Evolutionary conservation across 2,888 invertebrate genomes (phyloP), one percentile per base, ranked within the genome.

Genomic region (Yponomeuta malinellus): DNA sequence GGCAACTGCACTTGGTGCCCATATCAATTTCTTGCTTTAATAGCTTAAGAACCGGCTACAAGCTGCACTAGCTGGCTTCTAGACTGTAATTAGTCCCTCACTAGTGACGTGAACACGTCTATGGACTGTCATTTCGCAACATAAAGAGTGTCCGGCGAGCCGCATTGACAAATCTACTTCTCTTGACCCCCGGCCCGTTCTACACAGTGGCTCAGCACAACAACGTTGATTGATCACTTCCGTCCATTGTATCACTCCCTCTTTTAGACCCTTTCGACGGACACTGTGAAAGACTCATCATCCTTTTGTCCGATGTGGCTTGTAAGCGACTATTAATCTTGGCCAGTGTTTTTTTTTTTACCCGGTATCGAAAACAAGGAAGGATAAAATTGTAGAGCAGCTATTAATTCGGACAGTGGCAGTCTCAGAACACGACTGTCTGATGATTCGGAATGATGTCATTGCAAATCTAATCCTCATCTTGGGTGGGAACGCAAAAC

Each of bases 211-310:
- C 81, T 70, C 37, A 84, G 80, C 84, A 81, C 37, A 84, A 80
- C 84, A 81, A 80, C 80, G 75, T 84, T 86, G 87, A 88, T 88
- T 86, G 86, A 84, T 82, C 79, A 82, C 82, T 86, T 88, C 88
- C 88, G 88, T 81, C 85, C 83, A 88, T 88, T 88, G 88, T 88
- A 81, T 84, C 82, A 83, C 80, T 82, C 84, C 84, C 84, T 82
- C 81, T 78, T 79, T 79, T 81, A 79, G 52, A 37, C 63, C 77
- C 78, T 79, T 72, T 79, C 78, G 74, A 75, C 79, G 76, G 77
- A 75, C 75, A 70, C 74, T 74, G 72, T 70, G 71, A 69, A 69
- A 31, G 67, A 29, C 8, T 31, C 64, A 31, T 29, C 64, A 64
- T 64, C 10, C 29, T 64, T 64, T 64, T 23, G 64, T 29, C 10